Conservation (phyloP, 2,113 vertebrate genomes). For the Rhinopomastus cyanomelas region DNA sequence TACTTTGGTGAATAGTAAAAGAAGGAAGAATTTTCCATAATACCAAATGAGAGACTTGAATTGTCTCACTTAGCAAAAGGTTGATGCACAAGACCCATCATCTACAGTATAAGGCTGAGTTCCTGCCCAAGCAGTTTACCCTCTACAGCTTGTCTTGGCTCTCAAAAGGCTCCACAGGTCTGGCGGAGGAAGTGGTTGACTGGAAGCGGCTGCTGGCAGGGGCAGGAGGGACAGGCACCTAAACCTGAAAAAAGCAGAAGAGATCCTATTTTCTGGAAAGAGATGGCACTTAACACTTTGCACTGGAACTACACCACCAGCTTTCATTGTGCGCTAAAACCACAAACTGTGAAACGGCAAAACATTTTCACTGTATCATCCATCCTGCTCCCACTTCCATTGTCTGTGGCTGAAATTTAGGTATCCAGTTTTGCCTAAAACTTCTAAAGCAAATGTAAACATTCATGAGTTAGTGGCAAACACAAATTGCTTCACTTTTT, state of each 20-base stretch:
- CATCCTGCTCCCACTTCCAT: neutral
- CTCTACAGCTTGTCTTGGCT: neutral
- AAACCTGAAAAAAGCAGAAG: neutral
- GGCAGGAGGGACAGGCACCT: accelerated
- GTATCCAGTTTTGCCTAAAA: neutral
- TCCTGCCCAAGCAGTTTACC: neutral
- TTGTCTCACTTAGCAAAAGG: neutral
- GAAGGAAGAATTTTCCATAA: neutral
- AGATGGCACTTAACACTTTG: neutral
- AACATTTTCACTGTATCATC: neutral
- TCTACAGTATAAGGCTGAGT: neutral
- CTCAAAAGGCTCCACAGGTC: neutral
- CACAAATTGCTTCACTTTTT: neutral
- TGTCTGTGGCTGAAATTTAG: neutral
- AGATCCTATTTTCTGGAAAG: neutral
- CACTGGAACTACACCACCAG: neutral
- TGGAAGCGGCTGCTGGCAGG: neutral
- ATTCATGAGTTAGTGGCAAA: neutral
- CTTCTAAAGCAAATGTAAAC: too few species aligned
- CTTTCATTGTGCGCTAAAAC: neutral
- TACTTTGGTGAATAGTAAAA: neutral
- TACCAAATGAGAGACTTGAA: neutral
- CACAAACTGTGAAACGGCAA: neutral
- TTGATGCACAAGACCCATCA: neutral
- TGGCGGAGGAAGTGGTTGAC: neutral